A percentile compares a stretch with the other conserved stretches of the same genome.
Evolutionary conservation across 1,140 invertebrate species (phyloP).

Genomic region (Achatina immaculata): DNA sequence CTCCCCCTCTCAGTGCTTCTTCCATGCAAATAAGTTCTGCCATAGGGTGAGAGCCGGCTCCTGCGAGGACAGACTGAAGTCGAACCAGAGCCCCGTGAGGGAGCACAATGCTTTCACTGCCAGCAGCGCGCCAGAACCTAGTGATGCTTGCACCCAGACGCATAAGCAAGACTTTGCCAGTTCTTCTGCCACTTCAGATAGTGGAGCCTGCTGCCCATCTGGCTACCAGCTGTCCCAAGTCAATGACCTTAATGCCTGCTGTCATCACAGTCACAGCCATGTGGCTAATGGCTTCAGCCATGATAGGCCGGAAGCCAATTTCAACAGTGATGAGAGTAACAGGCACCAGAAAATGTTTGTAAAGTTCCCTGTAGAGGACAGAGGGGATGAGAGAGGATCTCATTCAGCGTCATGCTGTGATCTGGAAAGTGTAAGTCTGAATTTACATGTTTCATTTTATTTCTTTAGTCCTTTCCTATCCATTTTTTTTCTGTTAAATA

Average conservation of each 20-base stretch:
- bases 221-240: not conserved
- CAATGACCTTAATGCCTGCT: slow-evolving; percentile 26
- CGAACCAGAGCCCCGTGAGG: not conserved
- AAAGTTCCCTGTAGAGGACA: slow-evolving; percentile 50
- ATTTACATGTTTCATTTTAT: not conserved
- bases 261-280: slow-evolving; percentile 27
- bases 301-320: slow-evolving; percentile 51
- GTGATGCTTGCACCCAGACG: not conserved
- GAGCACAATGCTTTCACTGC: slow-evolving; percentile 22
- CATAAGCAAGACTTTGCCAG: not conserved
- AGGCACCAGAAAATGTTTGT: slow-evolving; percentile 58
- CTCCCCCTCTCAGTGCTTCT: slow-evolving; percentile 1
- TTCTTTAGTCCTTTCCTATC: not conserved
- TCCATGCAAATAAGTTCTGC: slow-evolving; percentile 29
- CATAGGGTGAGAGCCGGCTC: not conserved
- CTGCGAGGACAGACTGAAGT: not conserved
- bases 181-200: not conserved
- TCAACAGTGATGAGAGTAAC: slow-evolving; percentile 60
- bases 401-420: slow-evolving; percentile 28
- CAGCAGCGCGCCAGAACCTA: not conserved
- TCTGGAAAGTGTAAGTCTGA: slow-evolving; percentile 22
- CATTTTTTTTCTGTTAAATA: too few species aligned
- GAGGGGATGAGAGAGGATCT: slow-evolving; percentile 33
- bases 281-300: slow-evolving; percentile 44
- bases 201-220: slow-evolving; percentile 27